Percentiles rank a stretch among this genome's conserved stretches.
phyloP scores from a whole-genome alignment of 2,797 vertebrate species.

The Pseudotriccus pelzelni region DNA sequence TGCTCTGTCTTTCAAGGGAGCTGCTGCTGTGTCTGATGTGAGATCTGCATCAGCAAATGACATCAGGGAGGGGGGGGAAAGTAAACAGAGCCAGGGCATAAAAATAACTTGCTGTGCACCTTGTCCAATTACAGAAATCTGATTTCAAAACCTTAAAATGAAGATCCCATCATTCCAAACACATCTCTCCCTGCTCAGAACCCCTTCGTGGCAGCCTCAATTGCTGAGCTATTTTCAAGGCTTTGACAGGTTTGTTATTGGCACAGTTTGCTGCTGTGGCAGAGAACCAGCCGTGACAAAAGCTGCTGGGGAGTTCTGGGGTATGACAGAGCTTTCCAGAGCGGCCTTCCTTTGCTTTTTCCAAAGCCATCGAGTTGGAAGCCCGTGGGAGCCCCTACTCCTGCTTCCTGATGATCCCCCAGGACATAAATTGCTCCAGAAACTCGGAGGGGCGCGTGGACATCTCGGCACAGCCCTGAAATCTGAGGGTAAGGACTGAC shows the following conservation, averaged over 20 bases:
- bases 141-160: background rate
- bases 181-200: background rate
- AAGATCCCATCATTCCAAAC: background rate
- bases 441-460: background rate
- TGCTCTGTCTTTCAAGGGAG: background rate
- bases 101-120: background rate
- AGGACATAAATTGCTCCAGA: background rate
- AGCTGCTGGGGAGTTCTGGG: background rate
- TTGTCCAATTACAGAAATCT: background rate
- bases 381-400: fast-evolving
- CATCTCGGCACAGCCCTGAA: background rate
- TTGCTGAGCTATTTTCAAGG: background rate
- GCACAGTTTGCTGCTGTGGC: background rate
- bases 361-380: background rate
- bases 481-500: background rate
- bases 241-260: background rate
- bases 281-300: background rate
- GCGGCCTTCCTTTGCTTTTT: background rate
- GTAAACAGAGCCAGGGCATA: background rate
- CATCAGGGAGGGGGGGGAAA: background rate
- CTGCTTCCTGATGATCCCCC: background rate
- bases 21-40: background rate
- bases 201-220: background rate
- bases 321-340: background rate
- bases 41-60: background rate